These are phyloP conservation scores for Dufourea novaeangliae DNA, from an alignment of 1,140 invertebrate genomes.

Conservation along the genomic window DNA sequence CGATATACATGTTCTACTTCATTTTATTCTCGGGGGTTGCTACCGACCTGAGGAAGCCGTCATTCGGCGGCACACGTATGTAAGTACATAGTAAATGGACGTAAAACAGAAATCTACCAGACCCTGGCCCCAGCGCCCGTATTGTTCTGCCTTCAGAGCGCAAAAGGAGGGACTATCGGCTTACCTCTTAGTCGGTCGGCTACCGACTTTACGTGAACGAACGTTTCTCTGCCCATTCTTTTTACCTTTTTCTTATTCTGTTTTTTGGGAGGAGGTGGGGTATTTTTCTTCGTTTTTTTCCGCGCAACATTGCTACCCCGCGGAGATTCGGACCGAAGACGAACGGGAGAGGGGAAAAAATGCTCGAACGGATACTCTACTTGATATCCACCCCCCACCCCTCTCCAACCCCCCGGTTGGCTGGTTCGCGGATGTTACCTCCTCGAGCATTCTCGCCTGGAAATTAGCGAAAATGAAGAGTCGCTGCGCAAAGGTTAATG, in stretches of 20 bases:
- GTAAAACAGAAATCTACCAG: constrained; percentile 70
- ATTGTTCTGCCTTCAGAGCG: constrained; percentile 74
- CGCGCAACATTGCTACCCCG: too few relatives aligned
- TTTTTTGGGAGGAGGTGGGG: too few relatives aligned
- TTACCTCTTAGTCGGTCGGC: constrained; percentile 50
- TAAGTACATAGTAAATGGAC: constrained; percentile 21
- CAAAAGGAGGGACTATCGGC: constrained; percentile 72
- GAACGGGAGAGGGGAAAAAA: constrained; percentile 1
- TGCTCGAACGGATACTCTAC: constrained; percentile 11
- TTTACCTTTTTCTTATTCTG: constrained; percentile 39
- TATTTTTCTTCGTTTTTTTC: too few relatives aligned
- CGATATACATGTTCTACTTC: constrained; percentile 74
- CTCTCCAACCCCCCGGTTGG: too few relatives aligned
- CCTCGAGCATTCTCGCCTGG: constrained; percentile 32
- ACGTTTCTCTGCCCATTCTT: too few relatives aligned
- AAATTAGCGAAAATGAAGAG: constrained; percentile 26
- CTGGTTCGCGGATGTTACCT: background rate
- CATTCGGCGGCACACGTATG: constrained; percentile 36
- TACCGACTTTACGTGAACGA: constrained; percentile 39
- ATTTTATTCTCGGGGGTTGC: constrained; percentile 71
- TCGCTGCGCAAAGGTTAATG: background rate
- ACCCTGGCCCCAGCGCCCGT: too few relatives aligned
- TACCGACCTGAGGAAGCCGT: constrained; percentile 35
- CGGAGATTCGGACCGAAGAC: background rate
- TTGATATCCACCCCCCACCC: constrained; percentile 6